These are phyloP conservation scores for Pomatorhinus ruficollis DNA, from an alignment of 2,113 vertebrate genomes.

Conservation along the genomic window DNA sequence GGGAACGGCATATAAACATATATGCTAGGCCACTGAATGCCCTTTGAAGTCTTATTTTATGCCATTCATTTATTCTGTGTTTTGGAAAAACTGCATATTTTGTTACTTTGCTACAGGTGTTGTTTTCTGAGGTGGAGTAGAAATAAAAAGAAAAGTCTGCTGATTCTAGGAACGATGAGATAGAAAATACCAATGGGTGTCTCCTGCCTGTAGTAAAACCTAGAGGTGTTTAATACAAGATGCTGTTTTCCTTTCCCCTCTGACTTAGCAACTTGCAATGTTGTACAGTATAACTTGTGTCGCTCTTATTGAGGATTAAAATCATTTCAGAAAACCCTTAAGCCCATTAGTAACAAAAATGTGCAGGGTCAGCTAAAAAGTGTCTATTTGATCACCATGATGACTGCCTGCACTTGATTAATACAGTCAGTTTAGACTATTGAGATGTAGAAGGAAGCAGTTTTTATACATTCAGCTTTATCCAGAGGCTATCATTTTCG, in stretches of 20 bases:
- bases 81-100: not conserved
- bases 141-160: not conserved
- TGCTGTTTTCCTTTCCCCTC: not conserved
- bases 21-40: not conserved
- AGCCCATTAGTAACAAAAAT: not conserved
- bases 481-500: conserved; percentile 51
- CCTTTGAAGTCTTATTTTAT: not conserved
- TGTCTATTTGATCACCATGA: not conserved
- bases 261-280: not conserved
- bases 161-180: not conserved
- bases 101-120: not conserved
- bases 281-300: not conserved
- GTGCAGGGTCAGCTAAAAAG: not conserved
- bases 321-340: not conserved
- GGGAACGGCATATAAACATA: not conserved
- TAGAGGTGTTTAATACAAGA: not conserved
- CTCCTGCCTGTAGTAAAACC: not conserved
- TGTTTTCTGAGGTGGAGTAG: not conserved
- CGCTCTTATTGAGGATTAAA: not conserved
- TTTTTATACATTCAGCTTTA: conserved; percentile 49
- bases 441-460: conserved; percentile 58
- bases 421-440: conserved; percentile 11
- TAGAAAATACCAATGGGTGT: not conserved
- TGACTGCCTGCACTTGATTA: conserved; percentile 24
- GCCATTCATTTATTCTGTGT: not conserved